Percentiles rank a stretch among this genome's conserved stretches.
Conservation (phyloP, 2,888 invertebrate species). For the Danaus chrysippus region DNA sequence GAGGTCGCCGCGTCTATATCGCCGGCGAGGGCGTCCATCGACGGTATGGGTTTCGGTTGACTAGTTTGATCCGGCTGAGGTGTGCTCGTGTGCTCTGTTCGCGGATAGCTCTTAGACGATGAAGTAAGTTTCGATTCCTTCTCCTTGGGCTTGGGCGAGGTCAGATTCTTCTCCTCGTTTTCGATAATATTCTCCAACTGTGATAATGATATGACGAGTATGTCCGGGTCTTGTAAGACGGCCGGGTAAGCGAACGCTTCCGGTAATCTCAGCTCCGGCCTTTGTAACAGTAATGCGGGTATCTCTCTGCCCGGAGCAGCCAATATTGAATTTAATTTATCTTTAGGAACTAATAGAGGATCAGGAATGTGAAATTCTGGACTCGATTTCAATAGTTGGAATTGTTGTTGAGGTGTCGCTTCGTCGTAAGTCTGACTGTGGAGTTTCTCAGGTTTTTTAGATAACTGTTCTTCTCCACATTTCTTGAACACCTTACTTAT, state of each 20-base stretch:
- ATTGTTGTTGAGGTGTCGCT: conserved; percentile 84
- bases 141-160: conserved; percentile 34
- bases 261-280: conserved; percentile 86
- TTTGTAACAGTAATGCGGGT: conserved; percentile 83
- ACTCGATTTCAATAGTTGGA: conserved; percentile 83
- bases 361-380: conserved; percentile 87
- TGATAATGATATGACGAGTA: conserved; percentile 86
- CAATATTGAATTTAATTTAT: conserved; percentile 84
- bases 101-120: conserved; percentile 41
- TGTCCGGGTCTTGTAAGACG: conserved; percentile 86
- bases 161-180: conserved; percentile 60
- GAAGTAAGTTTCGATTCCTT: conserved; percentile 46
- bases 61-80: conserved; percentile 37
- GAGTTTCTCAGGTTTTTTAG: conserved; percentile 49
- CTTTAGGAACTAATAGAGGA: conserved; percentile 89
- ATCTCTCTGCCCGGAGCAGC: conserved; percentile 87
- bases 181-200: conserved; percentile 84
- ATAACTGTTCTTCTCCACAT: conserved; percentile 47
- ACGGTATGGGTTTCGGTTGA: conserved; percentile 58
- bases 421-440: conserved; percentile 59
- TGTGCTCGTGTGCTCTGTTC: conserved; percentile 43
- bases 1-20: conserved; percentile 85
- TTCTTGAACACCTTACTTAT: conserved; percentile 64
- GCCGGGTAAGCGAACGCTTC: conserved; percentile 86
- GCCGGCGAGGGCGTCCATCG: conserved; percentile 73